Evolutionary conservation across 2,888 invertebrate species (phyloP).

Genomic region (Himalopsyche anomala): DNA sequence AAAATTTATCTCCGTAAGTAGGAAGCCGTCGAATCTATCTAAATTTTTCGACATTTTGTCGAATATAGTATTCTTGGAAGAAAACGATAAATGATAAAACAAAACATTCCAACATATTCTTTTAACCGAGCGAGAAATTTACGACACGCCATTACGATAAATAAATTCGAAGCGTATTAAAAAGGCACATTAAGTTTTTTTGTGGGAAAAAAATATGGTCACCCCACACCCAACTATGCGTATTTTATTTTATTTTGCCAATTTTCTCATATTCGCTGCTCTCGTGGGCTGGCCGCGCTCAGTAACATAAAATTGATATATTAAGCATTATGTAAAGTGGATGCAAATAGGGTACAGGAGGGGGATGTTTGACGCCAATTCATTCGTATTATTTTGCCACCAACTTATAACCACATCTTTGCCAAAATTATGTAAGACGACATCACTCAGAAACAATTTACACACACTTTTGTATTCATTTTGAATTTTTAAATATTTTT

Average conservation of each 20-base stretch:
- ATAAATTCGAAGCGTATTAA: not conserved
- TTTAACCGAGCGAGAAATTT: not conserved
- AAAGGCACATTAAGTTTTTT: no score
- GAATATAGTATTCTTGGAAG: no score
- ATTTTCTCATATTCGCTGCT: conserved; percentile 47
- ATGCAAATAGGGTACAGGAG: conserved; percentile 49
- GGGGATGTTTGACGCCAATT: conserved; percentile 24
- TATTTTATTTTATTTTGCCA: conserved; percentile 55
- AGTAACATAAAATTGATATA: conserved; percentile 57
- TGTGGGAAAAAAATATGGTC: conserved; percentile 14
- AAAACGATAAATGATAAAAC: no score
- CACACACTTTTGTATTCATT: no score
- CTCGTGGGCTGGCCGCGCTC: conserved; percentile 27
- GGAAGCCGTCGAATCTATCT: no score
- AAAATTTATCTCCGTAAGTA: no score
- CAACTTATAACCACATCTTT: conserved; percentile 16
- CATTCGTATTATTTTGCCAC: conserved; percentile 29
- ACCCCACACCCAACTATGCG: conserved; percentile 38
- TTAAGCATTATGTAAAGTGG: conserved; percentile 55
- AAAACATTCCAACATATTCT: not conserved
- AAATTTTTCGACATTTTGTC: no score
- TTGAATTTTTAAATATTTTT: no score
- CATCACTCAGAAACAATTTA: not conserved
- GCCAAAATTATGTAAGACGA: not conserved
- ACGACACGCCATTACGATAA: not conserved